phyloP scores from a whole-genome alignment of 1,140 invertebrate species.

The Leptinotarsa lineolata region DNA sequence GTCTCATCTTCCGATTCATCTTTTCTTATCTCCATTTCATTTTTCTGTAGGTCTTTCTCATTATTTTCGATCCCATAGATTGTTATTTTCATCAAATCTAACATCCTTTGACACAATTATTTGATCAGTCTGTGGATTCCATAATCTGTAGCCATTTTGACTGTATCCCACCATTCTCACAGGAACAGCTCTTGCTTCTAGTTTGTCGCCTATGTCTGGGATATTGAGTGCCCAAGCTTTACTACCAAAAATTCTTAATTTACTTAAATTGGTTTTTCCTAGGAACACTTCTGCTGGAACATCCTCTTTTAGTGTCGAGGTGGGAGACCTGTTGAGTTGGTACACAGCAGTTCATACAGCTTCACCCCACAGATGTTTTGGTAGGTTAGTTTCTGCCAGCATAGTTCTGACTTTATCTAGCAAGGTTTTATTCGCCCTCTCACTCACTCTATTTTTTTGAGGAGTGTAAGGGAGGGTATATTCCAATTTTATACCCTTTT shows the following conservation, averaged over 20 bases:
- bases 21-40: background rate
- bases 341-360: slow-evolving; percentile 43
- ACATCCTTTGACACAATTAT: slow-evolving; percentile 30
- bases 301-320: background rate
- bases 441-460: slow-evolving; percentile 40
- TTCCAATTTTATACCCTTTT: slow-evolving; percentile 12
- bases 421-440: slow-evolving; percentile 35
- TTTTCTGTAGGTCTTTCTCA: slow-evolving; percentile 4
- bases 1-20: background rate
- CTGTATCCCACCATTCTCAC: background rate
- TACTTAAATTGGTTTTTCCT: background rate
- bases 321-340: slow-evolving; percentile 44
- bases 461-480: slow-evolving; percentile 49
- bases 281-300: background rate
- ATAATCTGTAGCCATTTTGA: background rate
- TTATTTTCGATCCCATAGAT: background rate
- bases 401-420: slow-evolving; percentile 34
- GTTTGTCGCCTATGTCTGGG: slow-evolving; percentile 14
- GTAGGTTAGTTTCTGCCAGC: slow-evolving; percentile 39
- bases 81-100: slow-evolving; percentile 24
- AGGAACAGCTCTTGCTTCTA: background rate
- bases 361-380: slow-evolving; percentile 46
- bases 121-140: slow-evolving; percentile 1
- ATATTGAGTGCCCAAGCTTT: slow-evolving; percentile 15
- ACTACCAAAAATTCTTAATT: slow-evolving; percentile 23